Evolutionary conservation across 2,888 invertebrate genomes (phyloP), one percentile per base, ranked within the genome.

Genomic region (Amphipoea lucens): DNA sequence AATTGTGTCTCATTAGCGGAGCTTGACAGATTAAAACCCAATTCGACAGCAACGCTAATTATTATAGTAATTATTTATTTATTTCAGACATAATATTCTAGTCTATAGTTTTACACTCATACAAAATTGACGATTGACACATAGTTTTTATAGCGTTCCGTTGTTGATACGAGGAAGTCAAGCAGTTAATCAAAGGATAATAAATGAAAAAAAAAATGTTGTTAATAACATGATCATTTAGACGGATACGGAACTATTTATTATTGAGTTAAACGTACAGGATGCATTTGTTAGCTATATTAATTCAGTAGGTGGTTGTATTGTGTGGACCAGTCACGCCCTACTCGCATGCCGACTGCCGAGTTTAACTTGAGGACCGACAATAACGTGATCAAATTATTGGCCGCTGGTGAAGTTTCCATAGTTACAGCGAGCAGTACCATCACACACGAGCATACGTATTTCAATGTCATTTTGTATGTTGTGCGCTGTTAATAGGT

Each of bases 181-280:
- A 74, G 17, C 40, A 65, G 40, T 88, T 84, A 81, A 88, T 86
- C 83, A 87, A 79, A 80, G 77, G 65, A 76, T 82, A 81, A 85
- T 89, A 87, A 86, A 87, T 76, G 60, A 83, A 84, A 87, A 84
- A 88, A 83, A 86, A 84, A 81, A 84, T 54, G 51, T 77, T 81
- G 75, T 79, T 88, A 78, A 79, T 82, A 85, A 78, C 75, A 70
- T 71, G 79, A 83, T 79, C 70, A 80, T 85, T 78, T 82, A 90
- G 90, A 90, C 92, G 92, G 92, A 93, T 92, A 90, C 92, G 92
- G 92, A 93, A 92, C 89, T 90, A 78, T 84, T 84, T 85, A 83
- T 88, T 82, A 87, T 83, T 60, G 73, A 81, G 75, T 84, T 88
- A 87, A 90, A 86, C 79, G 85, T 91, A 90, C 91, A 92, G 90